Conservation (phyloP, 1,140 invertebrate genomes). For the Heliothis virescens region DNA sequence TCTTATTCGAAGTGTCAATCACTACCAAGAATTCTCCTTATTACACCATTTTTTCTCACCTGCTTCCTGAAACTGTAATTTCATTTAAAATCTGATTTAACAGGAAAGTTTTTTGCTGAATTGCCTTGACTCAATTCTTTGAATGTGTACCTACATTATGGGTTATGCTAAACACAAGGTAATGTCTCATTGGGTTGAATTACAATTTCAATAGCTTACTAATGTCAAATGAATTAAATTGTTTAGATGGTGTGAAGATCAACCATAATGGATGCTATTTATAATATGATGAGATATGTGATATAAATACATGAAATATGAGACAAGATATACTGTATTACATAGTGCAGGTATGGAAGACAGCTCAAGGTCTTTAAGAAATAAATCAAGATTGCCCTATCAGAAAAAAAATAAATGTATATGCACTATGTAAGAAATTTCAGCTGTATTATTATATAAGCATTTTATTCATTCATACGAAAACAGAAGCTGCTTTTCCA, state of each 20-base stretch:
- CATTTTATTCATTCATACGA: constrained; percentile 21
- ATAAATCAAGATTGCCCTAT: too few species aligned
- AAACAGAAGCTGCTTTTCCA: constrained; percentile 2
- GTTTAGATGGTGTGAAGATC: background rate
- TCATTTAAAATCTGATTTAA: background rate
- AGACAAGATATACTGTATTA: too few species aligned
- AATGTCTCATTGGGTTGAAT: background rate
- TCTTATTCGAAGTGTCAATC: background rate
- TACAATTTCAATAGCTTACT: background rate
- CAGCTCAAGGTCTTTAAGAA: too few species aligned
- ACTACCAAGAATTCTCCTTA: background rate
- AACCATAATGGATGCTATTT: background rate
- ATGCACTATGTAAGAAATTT: background rate
- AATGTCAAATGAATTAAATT: background rate
- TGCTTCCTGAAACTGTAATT: background rate
- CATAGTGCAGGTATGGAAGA: too few species aligned
- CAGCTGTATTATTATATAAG: background rate
- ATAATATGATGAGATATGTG: too few species aligned
- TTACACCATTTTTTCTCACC: too few species aligned
- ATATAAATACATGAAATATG: too few species aligned
- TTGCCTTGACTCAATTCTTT: background rate
- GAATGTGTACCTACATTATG: background rate
- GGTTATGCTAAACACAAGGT: background rate
- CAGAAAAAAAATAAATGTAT: background rate
- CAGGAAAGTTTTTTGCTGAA: background rate